Evolutionary conservation across 2,113 vertebrate species (phyloP), one percentile per base, ranked within the genome.

Genomic region (Prolemur simus): DNA sequence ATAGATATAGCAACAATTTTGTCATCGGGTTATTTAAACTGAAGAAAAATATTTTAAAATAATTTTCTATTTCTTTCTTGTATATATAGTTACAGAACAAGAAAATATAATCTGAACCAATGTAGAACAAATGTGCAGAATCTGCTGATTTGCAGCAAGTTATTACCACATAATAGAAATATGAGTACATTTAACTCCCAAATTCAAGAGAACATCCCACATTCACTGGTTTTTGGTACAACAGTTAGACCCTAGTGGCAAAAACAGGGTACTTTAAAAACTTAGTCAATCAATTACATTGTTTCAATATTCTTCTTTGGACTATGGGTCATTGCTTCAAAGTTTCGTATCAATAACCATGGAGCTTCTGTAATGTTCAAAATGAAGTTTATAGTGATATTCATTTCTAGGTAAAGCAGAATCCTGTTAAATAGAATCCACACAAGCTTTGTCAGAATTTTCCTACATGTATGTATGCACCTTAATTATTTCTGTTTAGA

Each of bases 401-500:
- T 94, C 37, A 80, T 60, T 84, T 93, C 89, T 93, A 39, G 10
- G 39, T 54, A 96, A 94, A 69, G 9, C 21, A 92, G 47, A 92
- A 85, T 91, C 20, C 20, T 60, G 23, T 93, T 95, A 92, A 94
- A 77, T 47, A 84, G 56, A 64, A 64, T 77, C 5, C 37, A 66
- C 5, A 82, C 32, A 97, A 78, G 17, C 47, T 93, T 95, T 93
- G 32, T 96, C 54, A 96, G 78, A 95, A 85, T 88, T 93, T 90
- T 47, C 47, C 54, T 86, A 82, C n/a, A 34, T 63, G 14, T 74
- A 82, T 69, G 21, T 45, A 63, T 93, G 42, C 5, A 88, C 60
- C 77, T 94, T 90, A 95, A 97, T 97, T 93, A 97, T 81, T 94
- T 93, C 60, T 92, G 42, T 83, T 96, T 85, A 77, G 71, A 60